Evolutionary conservation across 1,140 invertebrate species (phyloP).

Genomic region (Cydia pomonella): DNA sequence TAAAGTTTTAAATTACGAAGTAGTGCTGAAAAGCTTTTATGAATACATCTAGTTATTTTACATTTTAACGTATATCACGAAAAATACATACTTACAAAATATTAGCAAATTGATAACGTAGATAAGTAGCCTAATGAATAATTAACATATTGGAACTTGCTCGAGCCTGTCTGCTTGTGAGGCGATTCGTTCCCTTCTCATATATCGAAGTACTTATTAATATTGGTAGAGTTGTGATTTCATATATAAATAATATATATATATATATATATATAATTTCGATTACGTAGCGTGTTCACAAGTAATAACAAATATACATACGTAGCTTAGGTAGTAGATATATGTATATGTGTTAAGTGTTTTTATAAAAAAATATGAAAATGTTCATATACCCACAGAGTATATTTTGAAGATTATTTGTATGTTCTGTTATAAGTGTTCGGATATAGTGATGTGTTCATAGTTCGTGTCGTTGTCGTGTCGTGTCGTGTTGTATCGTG

Average conservation of each 20-base stretch:
- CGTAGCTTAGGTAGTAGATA: slow-evolving; percentile 17
- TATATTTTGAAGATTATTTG: slow-evolving; percentile 36
- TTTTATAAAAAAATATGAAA: slow-evolving; percentile 65
- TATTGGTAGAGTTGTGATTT: slow-evolving; percentile 31
- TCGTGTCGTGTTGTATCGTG: slow-evolving; percentile 38
- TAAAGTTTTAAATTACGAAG: background rate
- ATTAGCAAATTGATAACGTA: too few relatives aligned
- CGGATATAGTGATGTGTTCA: slow-evolving; percentile 14
- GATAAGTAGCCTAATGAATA: background rate
- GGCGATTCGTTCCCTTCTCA: background rate
- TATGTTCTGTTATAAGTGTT: slow-evolving; percentile 37
- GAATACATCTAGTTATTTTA: background rate
- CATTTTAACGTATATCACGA: background rate
- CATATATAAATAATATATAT: slow-evolving; percentile 22
- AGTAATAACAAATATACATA: slow-evolving; percentile 32
- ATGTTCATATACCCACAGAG: slow-evolving; percentile 74
- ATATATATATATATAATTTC: slow-evolving; percentile 24
- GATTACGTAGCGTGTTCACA: slow-evolving; percentile 35
- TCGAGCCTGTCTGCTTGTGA: background rate
- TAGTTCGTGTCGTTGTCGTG: slow-evolving; percentile 32
- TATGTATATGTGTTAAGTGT: slow-evolving; percentile 50
- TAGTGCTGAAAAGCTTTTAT: slow-evolving; percentile 5
- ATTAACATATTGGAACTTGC: background rate
- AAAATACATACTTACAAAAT: background rate
- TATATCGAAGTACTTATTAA: background rate